Evolutionary conservation across 2,797 vertebrate species (phyloP).

Genomic region (Mus minutoides): DNA sequence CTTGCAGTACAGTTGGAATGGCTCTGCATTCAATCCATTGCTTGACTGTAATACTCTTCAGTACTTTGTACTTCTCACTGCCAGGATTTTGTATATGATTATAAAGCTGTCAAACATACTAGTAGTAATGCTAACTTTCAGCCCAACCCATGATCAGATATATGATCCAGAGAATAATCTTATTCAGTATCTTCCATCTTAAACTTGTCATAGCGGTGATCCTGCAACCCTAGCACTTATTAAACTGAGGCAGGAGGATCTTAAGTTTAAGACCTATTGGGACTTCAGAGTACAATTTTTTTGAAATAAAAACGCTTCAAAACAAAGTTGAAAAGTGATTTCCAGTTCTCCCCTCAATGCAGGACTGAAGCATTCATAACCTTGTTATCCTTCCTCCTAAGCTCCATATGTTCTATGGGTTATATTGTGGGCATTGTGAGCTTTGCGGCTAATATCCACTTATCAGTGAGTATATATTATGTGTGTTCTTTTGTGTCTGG

Average conservation of each 20-base stretch:
- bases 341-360: too few species aligned
- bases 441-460: too few species aligned
- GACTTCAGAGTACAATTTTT: neutral
- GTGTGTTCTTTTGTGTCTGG: too few species aligned
- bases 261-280: neutral
- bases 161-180: neutral
- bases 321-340: neutral
- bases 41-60: neutral
- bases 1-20: neutral
- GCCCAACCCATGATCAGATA: accelerated
- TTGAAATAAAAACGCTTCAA: neutral
- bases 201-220: neutral
- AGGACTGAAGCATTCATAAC: too few species aligned
- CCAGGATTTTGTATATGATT: neutral
- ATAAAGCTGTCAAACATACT: neutral
- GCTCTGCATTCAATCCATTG: neutral
- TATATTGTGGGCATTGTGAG: too few species aligned
- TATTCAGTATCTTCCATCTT: neutral
- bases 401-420: too few species aligned
- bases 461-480: too few species aligned
- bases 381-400: too few species aligned
- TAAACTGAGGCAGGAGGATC: neutral
- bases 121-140: neutral
- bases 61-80: too few species aligned
- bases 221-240: neutral